Evolutionary conservation across 2,797 vertebrate species (phyloP).

Genomic region (Kryptopterus vitreolus): DNA sequence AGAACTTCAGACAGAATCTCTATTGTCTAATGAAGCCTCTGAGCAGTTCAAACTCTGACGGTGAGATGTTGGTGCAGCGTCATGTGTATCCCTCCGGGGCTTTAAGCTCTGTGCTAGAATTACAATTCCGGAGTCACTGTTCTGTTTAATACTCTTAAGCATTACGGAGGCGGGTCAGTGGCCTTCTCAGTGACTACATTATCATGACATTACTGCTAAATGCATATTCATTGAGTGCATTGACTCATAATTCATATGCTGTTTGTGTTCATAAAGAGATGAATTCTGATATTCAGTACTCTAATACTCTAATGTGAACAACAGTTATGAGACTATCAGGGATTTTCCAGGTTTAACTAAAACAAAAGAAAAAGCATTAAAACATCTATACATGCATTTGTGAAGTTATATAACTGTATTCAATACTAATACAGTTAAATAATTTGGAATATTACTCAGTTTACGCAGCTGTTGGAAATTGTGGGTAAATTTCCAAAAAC

Average conservation of each 20-base stretch:
- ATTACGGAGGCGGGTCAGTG: conserved; percentile 23
- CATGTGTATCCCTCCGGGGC: conserved; percentile 8
- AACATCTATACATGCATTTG: not conserved
- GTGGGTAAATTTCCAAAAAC: too few relatives aligned
- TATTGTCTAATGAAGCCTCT: conserved; percentile 1
- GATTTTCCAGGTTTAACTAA: not conserved
- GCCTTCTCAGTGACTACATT: conserved; percentile 39
- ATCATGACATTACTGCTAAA: conserved; percentile 45
- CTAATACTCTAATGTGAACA: not conserved
- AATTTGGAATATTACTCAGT: not conserved
- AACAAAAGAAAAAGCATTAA: not conserved
- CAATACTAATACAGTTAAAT: not conserved
- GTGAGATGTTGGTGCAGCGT: conserved; percentile 31
- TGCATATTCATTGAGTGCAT: conserved; percentile 44
- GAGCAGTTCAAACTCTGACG: conserved; percentile 6
- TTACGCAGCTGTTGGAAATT: too few relatives aligned
- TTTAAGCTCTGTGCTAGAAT: conserved; percentile 13
- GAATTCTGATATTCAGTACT: conserved; percentile 30
- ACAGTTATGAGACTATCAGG: not conserved
- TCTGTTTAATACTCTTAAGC: conserved; percentile 34
- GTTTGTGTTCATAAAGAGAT: conserved; percentile 24
- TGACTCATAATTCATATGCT: conserved; percentile 23
- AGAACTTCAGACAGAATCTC: not conserved
- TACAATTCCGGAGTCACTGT: conserved; percentile 29
- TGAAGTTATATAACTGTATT: not conserved